phyloP scores from a whole-genome alignment of 2,113 vertebrate species.

The Colossoma macropomum region DNA sequence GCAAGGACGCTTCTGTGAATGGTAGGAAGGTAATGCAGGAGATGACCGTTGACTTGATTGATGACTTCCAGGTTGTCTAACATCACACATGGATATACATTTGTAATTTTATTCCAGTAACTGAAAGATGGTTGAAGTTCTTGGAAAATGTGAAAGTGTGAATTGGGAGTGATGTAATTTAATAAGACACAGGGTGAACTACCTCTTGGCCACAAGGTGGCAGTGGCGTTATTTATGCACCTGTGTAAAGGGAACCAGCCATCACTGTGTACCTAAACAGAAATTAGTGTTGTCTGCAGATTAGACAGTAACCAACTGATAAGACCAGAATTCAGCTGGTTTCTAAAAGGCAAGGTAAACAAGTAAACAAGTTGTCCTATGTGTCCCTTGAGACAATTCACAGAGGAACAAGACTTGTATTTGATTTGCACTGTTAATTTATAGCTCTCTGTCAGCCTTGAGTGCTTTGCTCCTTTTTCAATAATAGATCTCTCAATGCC shows the following conservation, averaged over 20 bases:
- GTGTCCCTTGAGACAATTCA: not conserved
- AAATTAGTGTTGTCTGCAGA: not conserved
- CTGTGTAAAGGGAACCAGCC: not conserved
- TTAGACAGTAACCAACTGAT: too few species aligned
- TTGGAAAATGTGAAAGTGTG: not conserved
- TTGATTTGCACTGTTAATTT: conserved; percentile 38
- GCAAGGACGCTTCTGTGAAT: not conserved
- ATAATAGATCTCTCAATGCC: conserved; percentile 35
- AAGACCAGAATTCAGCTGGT: not conserved
- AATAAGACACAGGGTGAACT: not conserved
- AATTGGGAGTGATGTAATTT: not conserved
- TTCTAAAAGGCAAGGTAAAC: not conserved
- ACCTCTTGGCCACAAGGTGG: conserved; percentile 23
- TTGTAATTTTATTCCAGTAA: not conserved
- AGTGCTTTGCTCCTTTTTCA: conserved; percentile 22
- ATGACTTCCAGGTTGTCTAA: not conserved
- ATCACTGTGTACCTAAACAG: not conserved
- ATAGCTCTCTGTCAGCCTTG: not conserved
- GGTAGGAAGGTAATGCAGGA: not conserved
- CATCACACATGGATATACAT: not conserved
- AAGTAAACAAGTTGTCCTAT: conserved; percentile 5
- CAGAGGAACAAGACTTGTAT: not conserved
- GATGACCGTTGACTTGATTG: not conserved
- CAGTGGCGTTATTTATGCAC: not conserved
- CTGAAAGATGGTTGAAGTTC: not conserved